Conservation (phyloP, 1,140 invertebrate species). For the Camponotus pennsylvanicus region DNA sequence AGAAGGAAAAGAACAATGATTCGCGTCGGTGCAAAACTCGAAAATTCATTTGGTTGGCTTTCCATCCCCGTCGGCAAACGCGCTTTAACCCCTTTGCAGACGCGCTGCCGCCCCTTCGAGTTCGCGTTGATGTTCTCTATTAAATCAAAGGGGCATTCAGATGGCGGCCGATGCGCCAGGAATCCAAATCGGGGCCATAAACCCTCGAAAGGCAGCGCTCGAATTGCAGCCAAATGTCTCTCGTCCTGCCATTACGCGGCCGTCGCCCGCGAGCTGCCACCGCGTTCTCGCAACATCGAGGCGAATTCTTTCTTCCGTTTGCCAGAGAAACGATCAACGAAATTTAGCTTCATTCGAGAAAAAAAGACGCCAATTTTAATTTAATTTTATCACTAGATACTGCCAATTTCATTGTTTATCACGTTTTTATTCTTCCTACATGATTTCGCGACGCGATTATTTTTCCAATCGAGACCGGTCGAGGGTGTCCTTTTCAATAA, state of each 20-base stretch:
- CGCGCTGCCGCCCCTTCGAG: conserved; percentile 62
- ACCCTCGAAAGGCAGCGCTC: conserved; percentile 63
- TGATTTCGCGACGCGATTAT: conserved; percentile 57
- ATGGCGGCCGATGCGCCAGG: conserved; percentile 80
- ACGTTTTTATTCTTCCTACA: not conserved
- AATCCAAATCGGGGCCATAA: conserved; percentile 81
- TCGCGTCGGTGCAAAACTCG: not conserved
- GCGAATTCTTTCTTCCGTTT: conserved; percentile 24
- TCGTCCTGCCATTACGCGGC: conserved; percentile 57
- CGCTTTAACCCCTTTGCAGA: conserved; percentile 54
- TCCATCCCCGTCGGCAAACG: not conserved
- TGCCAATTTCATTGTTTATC: not conserved
- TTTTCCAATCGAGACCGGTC: conserved; percentile 61
- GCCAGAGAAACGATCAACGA: not conserved
- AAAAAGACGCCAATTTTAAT: not conserved
- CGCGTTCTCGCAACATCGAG: not conserved
- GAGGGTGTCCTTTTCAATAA: conserved; percentile 74
- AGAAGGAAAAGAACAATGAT: not conserved
- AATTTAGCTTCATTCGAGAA: not conserved
- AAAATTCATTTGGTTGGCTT: not conserved
- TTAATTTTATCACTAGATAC: no score
- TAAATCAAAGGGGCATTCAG: conserved; percentile 83
- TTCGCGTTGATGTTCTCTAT: conserved; percentile 82
- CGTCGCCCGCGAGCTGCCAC: conserved; percentile 13
- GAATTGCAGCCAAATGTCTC: conserved; percentile 75